phyloP scores from a whole-genome alignment of 2,888 invertebrate genomes.

The Phyto melanocephala region DNA sequence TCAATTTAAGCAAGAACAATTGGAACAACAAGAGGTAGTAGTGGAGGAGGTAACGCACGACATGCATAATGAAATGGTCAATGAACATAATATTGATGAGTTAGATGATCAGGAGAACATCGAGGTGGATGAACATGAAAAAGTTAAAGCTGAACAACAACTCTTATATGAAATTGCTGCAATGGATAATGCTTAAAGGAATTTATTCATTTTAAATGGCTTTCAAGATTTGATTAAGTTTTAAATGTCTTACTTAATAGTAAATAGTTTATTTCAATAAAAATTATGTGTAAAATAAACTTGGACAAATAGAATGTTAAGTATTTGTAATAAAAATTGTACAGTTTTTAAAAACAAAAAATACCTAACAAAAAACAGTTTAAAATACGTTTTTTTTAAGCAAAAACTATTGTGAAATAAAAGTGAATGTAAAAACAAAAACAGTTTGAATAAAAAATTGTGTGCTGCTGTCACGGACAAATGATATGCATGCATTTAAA shows the following conservation, averaged over 20 bases:
- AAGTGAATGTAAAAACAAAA: too few relatives aligned
- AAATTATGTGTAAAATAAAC: not conserved
- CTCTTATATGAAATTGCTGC: conserved; percentile 59
- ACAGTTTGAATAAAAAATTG: too few relatives aligned
- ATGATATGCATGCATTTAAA: too few relatives aligned
- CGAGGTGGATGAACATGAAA: conserved; percentile 60
- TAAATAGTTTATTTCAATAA: not conserved
- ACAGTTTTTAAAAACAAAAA: not conserved
- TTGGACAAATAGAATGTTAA: not conserved
- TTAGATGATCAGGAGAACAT: conserved; percentile 55
- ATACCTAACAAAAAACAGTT: too few relatives aligned
- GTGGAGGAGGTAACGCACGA: conserved; percentile 60
- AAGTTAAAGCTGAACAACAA: conserved; percentile 59
- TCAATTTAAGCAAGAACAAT: conserved; percentile 53
- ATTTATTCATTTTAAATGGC: not conserved
- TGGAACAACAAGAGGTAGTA: conserved; percentile 59
- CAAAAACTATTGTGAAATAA: too few relatives aligned
- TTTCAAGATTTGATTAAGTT: conserved; percentile 3
- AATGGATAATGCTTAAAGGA: conserved; percentile 56
- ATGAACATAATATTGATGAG: conserved; percentile 44
- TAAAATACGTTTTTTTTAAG: too few relatives aligned
- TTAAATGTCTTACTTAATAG: not conserved
- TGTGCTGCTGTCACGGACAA: too few relatives aligned
- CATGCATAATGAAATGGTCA: conserved; percentile 56
- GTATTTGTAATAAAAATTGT: not conserved